Conservation (phyloP, 1,140 invertebrate genomes). For the Microplitis demolitor region DNA sequence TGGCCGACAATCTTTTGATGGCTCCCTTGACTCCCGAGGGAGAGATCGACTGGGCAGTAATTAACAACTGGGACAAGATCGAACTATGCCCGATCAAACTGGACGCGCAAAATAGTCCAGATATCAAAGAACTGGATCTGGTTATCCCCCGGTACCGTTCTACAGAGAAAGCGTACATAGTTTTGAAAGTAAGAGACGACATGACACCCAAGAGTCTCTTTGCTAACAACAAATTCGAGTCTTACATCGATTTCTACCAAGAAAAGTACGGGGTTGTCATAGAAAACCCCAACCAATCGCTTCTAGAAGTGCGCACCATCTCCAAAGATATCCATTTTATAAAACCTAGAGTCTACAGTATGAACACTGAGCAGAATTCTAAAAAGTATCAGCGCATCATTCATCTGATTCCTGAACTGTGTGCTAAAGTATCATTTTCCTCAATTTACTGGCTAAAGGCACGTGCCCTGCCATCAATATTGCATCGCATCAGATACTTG, state of each 20-base stretch:
- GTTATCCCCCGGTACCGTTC: constrained; percentile 49
- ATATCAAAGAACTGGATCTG: constrained; percentile 40
- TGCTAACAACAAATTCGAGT: constrained; percentile 74
- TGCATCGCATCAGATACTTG: constrained; percentile 80
- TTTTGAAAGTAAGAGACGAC: constrained; percentile 81
- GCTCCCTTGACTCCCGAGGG: constrained; percentile 66
- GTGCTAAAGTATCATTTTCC: constrained; percentile 82
- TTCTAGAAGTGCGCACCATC: constrained; percentile 89
- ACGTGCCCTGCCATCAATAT: constrained; percentile 82
- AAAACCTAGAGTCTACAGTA: constrained; percentile 65
- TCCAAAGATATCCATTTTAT: constrained; percentile 78
- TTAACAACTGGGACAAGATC: constrained; percentile 52
- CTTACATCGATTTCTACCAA: constrained; percentile 82
- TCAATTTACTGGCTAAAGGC: constrained; percentile 90
- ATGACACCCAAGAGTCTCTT: constrained; percentile 81
- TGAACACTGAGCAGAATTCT: constrained; percentile 68
- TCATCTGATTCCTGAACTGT: constrained; percentile 90
- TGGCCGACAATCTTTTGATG: constrained; percentile 75
- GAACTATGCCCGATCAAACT: neutral
- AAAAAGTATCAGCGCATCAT: too few species aligned
- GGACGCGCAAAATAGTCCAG: neutral
- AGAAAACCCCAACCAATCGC: constrained; percentile 74
- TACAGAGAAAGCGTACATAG: constrained; percentile 68
- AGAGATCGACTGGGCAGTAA: constrained; percentile 71
- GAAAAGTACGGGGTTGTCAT: constrained; percentile 78